Evolutionary conservation across 2,797 vertebrate species (phyloP).

Genomic region (Avahi laniger): DNA sequence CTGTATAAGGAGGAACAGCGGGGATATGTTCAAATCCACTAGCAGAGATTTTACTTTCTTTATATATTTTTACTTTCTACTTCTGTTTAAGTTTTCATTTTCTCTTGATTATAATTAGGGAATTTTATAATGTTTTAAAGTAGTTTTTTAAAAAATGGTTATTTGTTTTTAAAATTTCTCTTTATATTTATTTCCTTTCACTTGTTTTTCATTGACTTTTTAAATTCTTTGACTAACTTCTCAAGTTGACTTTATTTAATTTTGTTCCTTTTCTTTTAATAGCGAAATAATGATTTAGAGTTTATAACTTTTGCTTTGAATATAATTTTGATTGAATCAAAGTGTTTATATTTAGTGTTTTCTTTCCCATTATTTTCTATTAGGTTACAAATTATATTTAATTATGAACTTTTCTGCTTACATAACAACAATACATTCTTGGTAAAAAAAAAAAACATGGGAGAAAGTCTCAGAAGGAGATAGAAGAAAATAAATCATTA

Average conservation of each 20-base stretch:
- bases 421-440: not conserved
- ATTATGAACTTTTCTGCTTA: not conserved
- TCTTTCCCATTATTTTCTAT: not conserved
- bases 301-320: not conserved
- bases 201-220: not conserved
- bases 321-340: not conserved
- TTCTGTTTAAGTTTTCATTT: not conserved
- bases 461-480: not conserved
- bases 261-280: not conserved
- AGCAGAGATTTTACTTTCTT: not conserved
- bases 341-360: not conserved
- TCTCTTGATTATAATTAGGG: not conserved
- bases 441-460: not conserved
- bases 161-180: not conserved
- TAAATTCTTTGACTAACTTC: not conserved
- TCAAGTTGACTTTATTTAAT: not conserved
- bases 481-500: not conserved
- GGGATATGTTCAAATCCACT: not conserved
- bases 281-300: not conserved
- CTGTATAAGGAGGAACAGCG: not conserved
- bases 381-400: not conserved
- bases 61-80: not conserved
- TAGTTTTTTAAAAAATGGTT: not conserved
- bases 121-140: not conserved
- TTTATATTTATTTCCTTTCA: not conserved